Base-by-base conservation (phyloP, 2,888 invertebrate genomes). In the Myopa testacea region DNA sequence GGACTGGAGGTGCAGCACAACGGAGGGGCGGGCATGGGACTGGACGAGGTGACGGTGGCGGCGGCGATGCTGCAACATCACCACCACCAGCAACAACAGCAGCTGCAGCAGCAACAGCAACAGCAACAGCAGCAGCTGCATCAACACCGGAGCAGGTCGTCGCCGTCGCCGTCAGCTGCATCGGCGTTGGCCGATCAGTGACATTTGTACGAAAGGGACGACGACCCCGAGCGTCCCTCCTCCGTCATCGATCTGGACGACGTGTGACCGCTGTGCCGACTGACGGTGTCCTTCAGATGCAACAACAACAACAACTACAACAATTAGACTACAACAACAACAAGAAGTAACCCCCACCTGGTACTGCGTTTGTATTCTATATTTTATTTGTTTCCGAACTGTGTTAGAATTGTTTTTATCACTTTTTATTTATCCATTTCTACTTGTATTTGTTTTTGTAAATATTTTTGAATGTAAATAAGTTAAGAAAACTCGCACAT, bases 1-100 rank as follows among this genome's bases (percentile, higher is more conserved):
- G 98, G 97, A 19, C 91, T 98, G 81, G 97, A 98, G 89, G 95
- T 96, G 82, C 95, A 95, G 89, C 92, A 93, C 82, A 92, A 90
- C 76, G 90, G 89, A 67, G 84, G 83, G 26, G 83, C 80, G 60
- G 81, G 80, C 52, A 50, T 76, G 60, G 77, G 72, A 58, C 73
- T 81, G 58, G 77, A 78, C 34, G 75, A 75, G 26, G 77, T 84
- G 34, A 80, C 84, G 4, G 69, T 75, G 60, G 75, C 75, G 71
- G 82, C 81, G 19, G 84, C 82, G 5, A 82, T 84, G 82, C 83
- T 81, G 55, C 86, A 84, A 80, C 84, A 75, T 69, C 75, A 68
- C 45, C 83, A 85, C 79, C 83, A 84, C 52, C 81, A 76, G 34
- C 78, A 62, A 71, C 83, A 50, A 79, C 75, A 58, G 71, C 79